Conservation (phyloP, 2,797 vertebrate genomes). For the Acipenser ruthenus region DNA sequence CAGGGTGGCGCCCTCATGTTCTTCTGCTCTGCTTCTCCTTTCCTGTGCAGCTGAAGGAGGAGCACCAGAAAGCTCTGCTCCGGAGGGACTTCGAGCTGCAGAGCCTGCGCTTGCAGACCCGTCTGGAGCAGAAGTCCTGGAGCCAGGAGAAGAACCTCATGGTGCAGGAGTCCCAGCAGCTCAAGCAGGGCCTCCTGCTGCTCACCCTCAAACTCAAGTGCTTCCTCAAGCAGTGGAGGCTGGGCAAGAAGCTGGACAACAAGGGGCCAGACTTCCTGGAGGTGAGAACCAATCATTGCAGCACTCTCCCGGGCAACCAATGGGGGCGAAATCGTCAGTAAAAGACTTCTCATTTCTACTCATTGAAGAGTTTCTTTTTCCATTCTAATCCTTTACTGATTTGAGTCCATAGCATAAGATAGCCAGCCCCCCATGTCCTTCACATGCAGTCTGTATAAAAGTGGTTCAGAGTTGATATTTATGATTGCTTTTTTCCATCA, state of each 20-base stretch:
- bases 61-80: conserved; percentile 86
- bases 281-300: conserved; percentile 46
- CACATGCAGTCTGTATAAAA: background rate
- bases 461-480: background rate
- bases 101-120: conserved; percentile 84
- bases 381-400: too few relatives aligned
- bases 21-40: background rate
- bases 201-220: conserved; percentile 93
- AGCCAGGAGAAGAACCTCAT: conserved; percentile 86
- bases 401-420: too few relatives aligned
- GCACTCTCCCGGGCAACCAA: background rate
- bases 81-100: conserved; percentile 88
- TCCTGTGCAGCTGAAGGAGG: conserved; percentile 73
- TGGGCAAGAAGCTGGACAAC: conserved; percentile 75
- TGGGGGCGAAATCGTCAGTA: too few relatives aligned
- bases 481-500: background rate
- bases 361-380: background rate
- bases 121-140: conserved; percentile 91
- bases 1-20: too few relatives aligned
- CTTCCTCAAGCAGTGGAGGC: conserved; percentile 91
- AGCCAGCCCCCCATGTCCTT: background rate
- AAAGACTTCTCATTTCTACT: background rate
- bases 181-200: conserved; percentile 85
- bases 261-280: conserved; percentile 84
- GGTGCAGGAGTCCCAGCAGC: conserved; percentile 90